Conservation (phyloP, 1,140 invertebrate species). For the Caenorhabditis remanei region DNA sequence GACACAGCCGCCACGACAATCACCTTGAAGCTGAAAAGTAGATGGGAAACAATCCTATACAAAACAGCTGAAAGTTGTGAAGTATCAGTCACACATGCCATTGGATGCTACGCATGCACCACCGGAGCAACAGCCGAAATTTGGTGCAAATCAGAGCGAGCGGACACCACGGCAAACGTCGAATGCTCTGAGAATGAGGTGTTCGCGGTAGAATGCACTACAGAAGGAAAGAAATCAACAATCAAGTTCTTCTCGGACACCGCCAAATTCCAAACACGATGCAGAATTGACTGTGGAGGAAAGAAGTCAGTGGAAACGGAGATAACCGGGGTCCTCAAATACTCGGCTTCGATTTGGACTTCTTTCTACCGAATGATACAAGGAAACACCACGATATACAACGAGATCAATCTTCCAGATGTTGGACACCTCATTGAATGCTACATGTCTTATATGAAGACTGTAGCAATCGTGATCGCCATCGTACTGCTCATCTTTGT, state of each 20-base stretch:
- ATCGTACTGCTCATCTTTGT: background rate
- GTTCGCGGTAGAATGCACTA: background rate
- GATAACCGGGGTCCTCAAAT: background rate
- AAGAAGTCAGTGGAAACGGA: background rate
- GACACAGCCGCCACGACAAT: background rate
- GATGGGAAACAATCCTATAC: background rate
- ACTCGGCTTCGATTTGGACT: background rate
- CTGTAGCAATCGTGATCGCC: background rate
- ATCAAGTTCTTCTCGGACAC: background rate
- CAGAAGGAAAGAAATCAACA: background rate
- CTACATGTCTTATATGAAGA: background rate
- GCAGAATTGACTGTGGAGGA: background rate
- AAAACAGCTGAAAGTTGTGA: background rate
- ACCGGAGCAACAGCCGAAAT: background rate
- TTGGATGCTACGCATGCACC: background rate
- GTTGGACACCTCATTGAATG: background rate
- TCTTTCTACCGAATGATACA: background rate
- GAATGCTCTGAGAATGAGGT: background rate
- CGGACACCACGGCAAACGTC: background rate
- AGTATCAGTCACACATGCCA: background rate
- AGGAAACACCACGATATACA: background rate
- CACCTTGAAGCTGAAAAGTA: background rate
- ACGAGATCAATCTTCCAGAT: slow-evolving; percentile 2
- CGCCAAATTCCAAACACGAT: background rate
- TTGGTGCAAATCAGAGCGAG: background rate